Evolutionary conservation across 1,140 invertebrate species (phyloP), one percentile per base, ranked within the genome.

Genomic region (Hypothenemus hampei): DNA sequence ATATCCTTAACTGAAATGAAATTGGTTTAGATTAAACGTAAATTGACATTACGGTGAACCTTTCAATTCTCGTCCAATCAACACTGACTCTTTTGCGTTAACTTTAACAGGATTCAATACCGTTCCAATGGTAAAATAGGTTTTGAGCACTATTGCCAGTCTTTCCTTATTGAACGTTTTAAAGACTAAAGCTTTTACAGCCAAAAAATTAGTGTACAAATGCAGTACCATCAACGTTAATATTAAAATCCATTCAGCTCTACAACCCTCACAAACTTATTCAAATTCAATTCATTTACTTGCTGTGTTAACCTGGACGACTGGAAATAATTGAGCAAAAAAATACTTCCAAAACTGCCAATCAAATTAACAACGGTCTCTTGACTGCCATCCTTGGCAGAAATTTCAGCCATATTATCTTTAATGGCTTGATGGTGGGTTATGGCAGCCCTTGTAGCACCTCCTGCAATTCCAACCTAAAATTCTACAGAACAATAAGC

Each of bases 331-430:
- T 86, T 83, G 1, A 96, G 75, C 37, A 97, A 69, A 19, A 85
- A 72, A 24, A 97, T 77, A 49, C 88, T 89, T 10, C 84, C 64
- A 45, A 91, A 69, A 4, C 93, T 86, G 8, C 88, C 92, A 22
- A 87, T 68, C 35, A 97, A 74, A 75, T 97, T 97, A 1, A 97
- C 92, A 60, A 91, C 80, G 0, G 93, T 97, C 71, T 98, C 95
- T 77, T 98, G 96, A 60, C 91, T 93, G 6, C 89, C 88, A 74
- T 98, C 96, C 78, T 98, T 98, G 1, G 93, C 93, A 3, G 91
- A 85, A 1, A 98, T 89, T 75, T 98, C 87, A 1, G 89, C 95
- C 71, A 95, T 81, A 73, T 98, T 98, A 55, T 90, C 86, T 57
- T 84, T 72, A 37, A 89, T 72, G 0, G 93, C 91, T 72, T 93